phyloP scores from a whole-genome alignment of 2,797 vertebrate genomes.

The Acridotheres tristis region DNA sequence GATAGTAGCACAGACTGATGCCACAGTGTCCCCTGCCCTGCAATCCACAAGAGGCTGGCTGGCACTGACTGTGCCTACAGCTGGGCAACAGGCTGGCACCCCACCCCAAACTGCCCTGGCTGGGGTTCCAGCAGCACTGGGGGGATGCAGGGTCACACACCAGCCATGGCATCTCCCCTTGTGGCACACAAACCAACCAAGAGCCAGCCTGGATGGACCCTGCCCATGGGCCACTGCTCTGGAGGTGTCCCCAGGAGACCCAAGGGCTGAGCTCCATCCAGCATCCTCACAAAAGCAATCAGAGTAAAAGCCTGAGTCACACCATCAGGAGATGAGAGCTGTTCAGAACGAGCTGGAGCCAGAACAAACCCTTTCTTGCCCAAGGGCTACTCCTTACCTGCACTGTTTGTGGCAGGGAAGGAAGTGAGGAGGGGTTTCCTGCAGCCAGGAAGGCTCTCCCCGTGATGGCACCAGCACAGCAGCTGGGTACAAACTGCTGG shows the following conservation, averaged over 20 bases:
- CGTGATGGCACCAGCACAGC: neutral
- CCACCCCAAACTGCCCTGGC: neutral
- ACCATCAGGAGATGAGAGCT: neutral
- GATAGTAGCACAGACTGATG: fast-evolving
- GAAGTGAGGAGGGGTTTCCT: neutral
- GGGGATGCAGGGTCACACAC: neutral
- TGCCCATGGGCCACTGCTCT: fast-evolving
- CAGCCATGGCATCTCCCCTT: neutral
- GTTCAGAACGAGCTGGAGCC: neutral
- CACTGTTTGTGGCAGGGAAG: neutral
- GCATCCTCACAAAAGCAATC: neutral
- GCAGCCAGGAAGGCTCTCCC: neutral
- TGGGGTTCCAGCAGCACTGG: neutral
- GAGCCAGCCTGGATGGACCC: neutral
- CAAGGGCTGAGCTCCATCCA: neutral
- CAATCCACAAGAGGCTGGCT: neutral
- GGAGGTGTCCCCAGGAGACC: neutral
- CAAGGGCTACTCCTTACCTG: neutral
- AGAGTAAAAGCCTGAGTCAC: slow-evolving; percentile 12
- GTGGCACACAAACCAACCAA: neutral
- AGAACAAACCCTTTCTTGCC: neutral
- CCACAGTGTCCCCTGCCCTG: neutral
- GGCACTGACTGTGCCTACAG: neutral
- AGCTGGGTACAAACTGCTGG: neutral
- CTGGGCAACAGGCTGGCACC: neutral